phyloP scores from a whole-genome alignment of 2,797 vertebrate species.

The Podarcis siculus region DNA sequence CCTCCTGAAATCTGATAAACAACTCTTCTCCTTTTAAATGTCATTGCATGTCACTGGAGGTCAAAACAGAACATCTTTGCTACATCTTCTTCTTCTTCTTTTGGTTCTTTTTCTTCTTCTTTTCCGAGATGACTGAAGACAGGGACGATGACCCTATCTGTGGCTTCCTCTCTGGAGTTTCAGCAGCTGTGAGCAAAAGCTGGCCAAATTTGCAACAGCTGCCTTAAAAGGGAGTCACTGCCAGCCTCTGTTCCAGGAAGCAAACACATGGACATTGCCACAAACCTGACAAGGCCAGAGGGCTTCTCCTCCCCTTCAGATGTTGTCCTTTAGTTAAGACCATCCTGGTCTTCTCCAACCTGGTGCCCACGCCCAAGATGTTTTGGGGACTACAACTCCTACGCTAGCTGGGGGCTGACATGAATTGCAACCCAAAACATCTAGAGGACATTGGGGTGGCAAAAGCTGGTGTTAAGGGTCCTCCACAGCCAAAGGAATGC shows the following conservation, averaged over 20 bases:
- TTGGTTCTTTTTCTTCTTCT: background rate
- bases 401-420: too few relatives aligned
- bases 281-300: too few relatives aligned
- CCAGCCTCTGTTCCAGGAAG: background rate
- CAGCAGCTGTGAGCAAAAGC: slow-evolving; percentile 23
- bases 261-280: background rate
- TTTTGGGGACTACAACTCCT: too few relatives aligned
- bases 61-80: slow-evolving; percentile 38
- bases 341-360: too few relatives aligned
- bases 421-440: too few relatives aligned
- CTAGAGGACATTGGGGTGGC: too few relatives aligned
- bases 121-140: slow-evolving; percentile 35
- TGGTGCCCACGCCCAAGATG: too few relatives aligned
- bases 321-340: too few relatives aligned
- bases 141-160: slow-evolving; percentile 38
- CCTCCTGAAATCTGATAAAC: background rate
- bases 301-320: too few relatives aligned
- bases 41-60: background rate
- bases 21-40: background rate
- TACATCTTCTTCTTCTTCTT: slow-evolving; percentile 35
- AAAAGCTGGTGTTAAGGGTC: too few relatives aligned
- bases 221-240: background rate
- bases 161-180: slow-evolving; percentile 36
- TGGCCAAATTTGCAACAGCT: slow-evolving; percentile 18
- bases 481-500: too few relatives aligned